phyloP scores from a whole-genome alignment of 2,113 vertebrate genomes.

The Bos indicus region DNA sequence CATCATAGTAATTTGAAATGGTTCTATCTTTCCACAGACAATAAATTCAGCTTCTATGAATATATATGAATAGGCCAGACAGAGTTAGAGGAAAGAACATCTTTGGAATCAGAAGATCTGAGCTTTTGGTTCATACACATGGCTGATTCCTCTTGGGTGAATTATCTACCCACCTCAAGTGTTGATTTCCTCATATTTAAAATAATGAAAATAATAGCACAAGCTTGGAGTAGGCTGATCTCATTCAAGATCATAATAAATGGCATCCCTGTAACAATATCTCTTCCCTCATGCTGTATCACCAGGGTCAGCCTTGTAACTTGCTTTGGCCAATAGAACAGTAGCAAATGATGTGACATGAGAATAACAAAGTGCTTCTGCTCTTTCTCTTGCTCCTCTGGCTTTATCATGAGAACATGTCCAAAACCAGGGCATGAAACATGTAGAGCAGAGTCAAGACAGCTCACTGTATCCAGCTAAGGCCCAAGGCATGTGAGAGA shows the following conservation, averaged over 20 bases:
- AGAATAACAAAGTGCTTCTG: not conserved
- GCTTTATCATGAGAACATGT: not conserved
- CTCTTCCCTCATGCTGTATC: not conserved
- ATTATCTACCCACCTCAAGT: not conserved
- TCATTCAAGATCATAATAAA: not conserved
- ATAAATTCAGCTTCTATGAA: not conserved
- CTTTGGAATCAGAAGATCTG: not conserved
- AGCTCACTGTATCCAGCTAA: not conserved
- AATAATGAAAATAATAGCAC: constrained; percentile 11
- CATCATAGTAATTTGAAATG: not conserved
- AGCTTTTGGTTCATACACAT: not conserved
- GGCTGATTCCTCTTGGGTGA: not conserved
- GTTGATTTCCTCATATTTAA: not conserved
- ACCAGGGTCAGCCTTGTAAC: not conserved
- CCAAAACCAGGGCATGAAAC: not conserved
- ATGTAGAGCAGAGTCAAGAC: not conserved
- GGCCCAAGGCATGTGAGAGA: not conserved
- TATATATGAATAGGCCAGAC: not conserved
- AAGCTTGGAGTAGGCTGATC: not conserved
- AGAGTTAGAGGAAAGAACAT: not conserved
- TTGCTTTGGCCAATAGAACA: not conserved
- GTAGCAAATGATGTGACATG: not conserved
- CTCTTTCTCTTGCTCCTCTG: not conserved
- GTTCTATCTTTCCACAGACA: not conserved
- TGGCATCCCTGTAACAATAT: not conserved